Conservation (phyloP, 2,888 invertebrate species). For the Ischnus inquisitorius region DNA sequence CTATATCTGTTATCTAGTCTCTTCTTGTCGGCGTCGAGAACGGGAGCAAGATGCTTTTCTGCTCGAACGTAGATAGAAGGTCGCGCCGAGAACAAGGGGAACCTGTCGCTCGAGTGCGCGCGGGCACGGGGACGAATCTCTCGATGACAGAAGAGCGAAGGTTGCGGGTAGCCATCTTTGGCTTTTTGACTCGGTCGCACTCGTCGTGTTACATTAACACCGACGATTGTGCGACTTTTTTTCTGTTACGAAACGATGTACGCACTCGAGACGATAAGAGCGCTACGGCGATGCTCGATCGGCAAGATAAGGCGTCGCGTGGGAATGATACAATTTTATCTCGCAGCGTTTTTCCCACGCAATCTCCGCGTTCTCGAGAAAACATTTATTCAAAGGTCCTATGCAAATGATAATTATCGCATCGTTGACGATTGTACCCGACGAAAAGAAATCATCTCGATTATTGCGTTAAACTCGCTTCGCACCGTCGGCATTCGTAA, state of each 20-base stretch:
- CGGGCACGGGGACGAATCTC: constrained; percentile 25
- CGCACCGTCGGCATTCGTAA: not conserved
- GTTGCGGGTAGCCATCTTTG: constrained; percentile 77
- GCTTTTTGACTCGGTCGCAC: constrained; percentile 46
- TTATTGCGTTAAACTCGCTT: not conserved
- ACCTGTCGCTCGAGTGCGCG: constrained; percentile 14
- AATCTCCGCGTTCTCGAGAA: constrained; percentile 41
- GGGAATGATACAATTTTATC: not conserved
- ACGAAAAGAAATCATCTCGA: not conserved
- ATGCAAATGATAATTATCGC: constrained; percentile 32
- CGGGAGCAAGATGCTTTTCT: not conserved
- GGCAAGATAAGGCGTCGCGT: not conserved
- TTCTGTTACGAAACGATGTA: constrained; percentile 71
- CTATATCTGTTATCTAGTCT: constrained; percentile 9
- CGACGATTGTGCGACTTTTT: constrained; percentile 70
- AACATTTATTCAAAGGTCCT: constrained; percentile 38
- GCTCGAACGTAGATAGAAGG: constrained; percentile 18
- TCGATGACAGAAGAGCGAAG: constrained; percentile 56
- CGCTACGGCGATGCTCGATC: constrained; percentile 5
- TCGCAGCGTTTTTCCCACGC: not conserved
- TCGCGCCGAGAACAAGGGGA: constrained; percentile 25
- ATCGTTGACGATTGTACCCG: not conserved
- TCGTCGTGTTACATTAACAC: constrained; percentile 16
- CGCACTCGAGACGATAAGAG: not conserved
- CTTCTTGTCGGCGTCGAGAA: not conserved